These are phyloP conservation scores for Drosophila simulans DNA, from an alignment of 1,140 invertebrate species.

Conservation along the genomic window DNA sequence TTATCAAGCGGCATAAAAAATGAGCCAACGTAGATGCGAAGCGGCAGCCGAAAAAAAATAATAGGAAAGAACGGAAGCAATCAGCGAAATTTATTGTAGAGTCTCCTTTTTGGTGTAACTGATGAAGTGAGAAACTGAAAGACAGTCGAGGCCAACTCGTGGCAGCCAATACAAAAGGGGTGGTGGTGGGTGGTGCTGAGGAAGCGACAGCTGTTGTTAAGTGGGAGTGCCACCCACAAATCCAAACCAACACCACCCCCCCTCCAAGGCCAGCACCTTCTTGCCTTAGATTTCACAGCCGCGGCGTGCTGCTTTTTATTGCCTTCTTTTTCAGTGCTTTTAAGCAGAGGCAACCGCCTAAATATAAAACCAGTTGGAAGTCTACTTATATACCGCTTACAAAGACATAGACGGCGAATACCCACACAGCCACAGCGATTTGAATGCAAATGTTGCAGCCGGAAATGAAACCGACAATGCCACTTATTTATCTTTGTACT, in stretches of 20 bases:
- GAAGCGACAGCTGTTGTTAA: slow-evolving; percentile 67
- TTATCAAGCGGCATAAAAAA: slow-evolving; percentile 83
- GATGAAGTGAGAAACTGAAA: slow-evolving; percentile 83
- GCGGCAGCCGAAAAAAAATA: slow-evolving; percentile 20
- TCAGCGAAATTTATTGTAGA: slow-evolving; percentile 83
- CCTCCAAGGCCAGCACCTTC: slow-evolving; percentile 3
- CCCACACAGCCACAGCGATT: slow-evolving; percentile 50
- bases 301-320: slow-evolving; percentile 80
- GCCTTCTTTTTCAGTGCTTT: slow-evolving; percentile 80
- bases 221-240: slow-evolving; percentile 22
- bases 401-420: slow-evolving; percentile 11
- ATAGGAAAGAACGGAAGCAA: slow-evolving; percentile 63
- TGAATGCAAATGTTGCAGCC: slow-evolving; percentile 78
- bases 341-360: slow-evolving; percentile 65
- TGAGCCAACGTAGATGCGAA: slow-evolving; percentile 63
- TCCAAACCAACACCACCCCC: too few species aligned
- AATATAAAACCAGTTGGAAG: slow-evolving; percentile 79
- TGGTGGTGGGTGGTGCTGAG: slow-evolving; percentile 7
- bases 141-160: slow-evolving; percentile 74
- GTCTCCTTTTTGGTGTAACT: slow-evolving; percentile 82
- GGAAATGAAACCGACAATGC: slow-evolving; percentile 83
- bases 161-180: slow-evolving; percentile 63
- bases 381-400: slow-evolving; percentile 80
- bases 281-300: slow-evolving; percentile 48
- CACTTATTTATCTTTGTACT: slow-evolving; percentile 83